Evolutionary conservation across 2,797 vertebrate genomes (phyloP).

Genomic region (Discoglossus pictus): DNA sequence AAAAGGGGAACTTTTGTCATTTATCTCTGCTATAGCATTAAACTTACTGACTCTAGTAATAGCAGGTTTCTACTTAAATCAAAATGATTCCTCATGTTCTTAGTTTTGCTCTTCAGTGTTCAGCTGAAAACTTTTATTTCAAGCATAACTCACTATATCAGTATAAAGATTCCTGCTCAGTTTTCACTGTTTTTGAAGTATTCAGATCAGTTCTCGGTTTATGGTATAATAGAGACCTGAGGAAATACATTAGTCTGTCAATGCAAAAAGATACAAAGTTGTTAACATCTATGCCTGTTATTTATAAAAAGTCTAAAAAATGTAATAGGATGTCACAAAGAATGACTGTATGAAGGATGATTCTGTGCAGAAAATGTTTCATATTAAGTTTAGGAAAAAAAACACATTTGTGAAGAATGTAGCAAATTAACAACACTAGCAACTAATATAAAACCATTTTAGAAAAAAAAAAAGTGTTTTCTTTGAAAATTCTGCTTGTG

Average conservation of each 20-base stretch:
- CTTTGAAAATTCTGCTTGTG: too few relatives aligned
- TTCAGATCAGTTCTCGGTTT: conserved; percentile 24
- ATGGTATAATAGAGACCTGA: conserved; percentile 33
- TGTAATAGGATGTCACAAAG: conserved; percentile 22
- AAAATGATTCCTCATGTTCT: conserved; percentile 10
- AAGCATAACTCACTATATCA: conserved; percentile 23
- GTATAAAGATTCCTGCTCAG: conserved; percentile 12
- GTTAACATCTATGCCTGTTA: conserved; percentile 32
- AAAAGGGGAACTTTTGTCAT: too few relatives aligned
- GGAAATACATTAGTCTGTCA: conserved; percentile 33
- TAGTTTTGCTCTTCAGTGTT: conserved; percentile 19
- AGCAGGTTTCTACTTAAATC: conserved; percentile 14
- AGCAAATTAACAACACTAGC: too few relatives aligned
- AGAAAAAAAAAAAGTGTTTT: too few relatives aligned
- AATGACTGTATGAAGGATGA: conserved; percentile 12
- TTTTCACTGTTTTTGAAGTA: conserved; percentile 24
- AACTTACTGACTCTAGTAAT: too few relatives aligned
- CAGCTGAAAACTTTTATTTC: conserved; percentile 36
- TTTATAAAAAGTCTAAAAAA: conserved; percentile 19
- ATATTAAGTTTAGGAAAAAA: background rate
- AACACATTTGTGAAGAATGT: too few relatives aligned
- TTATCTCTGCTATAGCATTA: too few relatives aligned
- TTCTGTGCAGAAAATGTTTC: conserved; percentile 3
- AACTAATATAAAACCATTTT: too few relatives aligned
- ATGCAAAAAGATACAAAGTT: conserved; percentile 28